Conservation (phyloP, 2,113 vertebrate genomes). For the Callocephalon fimbriatum region DNA sequence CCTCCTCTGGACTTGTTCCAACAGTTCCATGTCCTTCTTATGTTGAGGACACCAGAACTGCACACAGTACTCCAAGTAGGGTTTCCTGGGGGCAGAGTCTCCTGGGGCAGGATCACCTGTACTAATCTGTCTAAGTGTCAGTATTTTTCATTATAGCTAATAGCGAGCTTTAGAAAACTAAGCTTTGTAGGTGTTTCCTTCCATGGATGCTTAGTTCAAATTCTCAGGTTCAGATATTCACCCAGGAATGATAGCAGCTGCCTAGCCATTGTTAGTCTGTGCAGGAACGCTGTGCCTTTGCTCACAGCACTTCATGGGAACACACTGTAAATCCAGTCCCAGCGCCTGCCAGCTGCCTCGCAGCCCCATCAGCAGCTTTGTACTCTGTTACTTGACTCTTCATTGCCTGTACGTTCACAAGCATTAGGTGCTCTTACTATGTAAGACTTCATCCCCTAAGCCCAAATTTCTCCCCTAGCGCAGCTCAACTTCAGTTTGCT, state of each 20-base stretch:
- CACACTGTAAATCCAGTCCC: fast-evolving
- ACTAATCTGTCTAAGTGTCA: neutral
- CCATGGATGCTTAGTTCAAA: neutral
- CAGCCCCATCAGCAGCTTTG: neutral
- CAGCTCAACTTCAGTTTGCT: fast-evolving
- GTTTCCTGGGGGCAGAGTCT: neutral
- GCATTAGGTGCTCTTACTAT: neutral
- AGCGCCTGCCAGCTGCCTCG: neutral
- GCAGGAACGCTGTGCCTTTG: neutral
- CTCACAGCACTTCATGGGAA: neutral
- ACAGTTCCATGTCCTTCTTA: neutral
- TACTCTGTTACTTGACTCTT: neutral
- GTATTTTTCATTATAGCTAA: neutral
- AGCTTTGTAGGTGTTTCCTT: neutral
- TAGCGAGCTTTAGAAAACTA: neutral
- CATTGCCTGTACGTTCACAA: neutral
- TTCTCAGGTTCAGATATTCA: neutral
- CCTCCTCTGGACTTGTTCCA: neutral
- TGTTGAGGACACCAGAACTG: neutral
- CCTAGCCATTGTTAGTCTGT: too few species aligned
- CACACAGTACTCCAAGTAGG: neutral
- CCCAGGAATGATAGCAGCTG: neutral
- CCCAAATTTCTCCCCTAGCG: neutral
- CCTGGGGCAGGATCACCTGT: neutral
- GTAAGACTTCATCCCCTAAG: neutral